These are phyloP conservation scores for Melinopterus prodromus DNA, from an alignment of 2,888 invertebrate genomes.

Conservation along the genomic window DNA sequence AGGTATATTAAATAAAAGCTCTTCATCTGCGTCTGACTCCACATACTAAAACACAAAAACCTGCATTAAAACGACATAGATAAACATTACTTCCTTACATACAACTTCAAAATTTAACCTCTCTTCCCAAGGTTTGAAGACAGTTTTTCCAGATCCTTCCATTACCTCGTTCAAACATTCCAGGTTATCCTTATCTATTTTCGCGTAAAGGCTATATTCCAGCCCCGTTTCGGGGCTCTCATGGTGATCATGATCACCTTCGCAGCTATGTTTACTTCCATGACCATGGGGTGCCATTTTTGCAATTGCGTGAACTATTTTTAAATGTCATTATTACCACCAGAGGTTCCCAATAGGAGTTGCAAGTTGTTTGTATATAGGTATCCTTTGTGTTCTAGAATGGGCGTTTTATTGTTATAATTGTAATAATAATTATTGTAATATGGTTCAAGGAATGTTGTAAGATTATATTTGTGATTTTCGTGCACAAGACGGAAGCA, in stretches of 20 bases:
- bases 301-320: not conserved
- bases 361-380: not conserved
- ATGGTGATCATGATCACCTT: conserved; percentile 69
- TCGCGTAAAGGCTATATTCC: conserved; percentile 85
- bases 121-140: conserved; percentile 94
- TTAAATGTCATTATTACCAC: not conserved
- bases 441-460: not conserved
- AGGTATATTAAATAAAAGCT: conserved; percentile 95
- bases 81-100: conserved; percentile 47
- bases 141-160: conserved; percentile 86
- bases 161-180: conserved; percentile 90
- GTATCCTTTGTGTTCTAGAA: not conserved
- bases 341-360: not conserved
- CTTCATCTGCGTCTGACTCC: conserved; percentile 96
- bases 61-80: conserved; percentile 4
- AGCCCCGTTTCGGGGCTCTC: conserved; percentile 75
- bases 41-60: conserved; percentile 76
- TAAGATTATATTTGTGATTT: not conserved
- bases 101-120: conserved; percentile 81
- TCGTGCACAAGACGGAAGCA: not conserved
- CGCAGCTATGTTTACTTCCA: conserved; percentile 58
- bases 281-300: conserved; percentile 67
- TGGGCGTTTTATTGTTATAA: not conserved
- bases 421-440: not conserved
- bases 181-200: conserved; percentile 87